These are phyloP conservation scores for Lasioglossum malachurum DNA, from an alignment of 2,888 invertebrate species.

Conservation along the genomic window DNA sequence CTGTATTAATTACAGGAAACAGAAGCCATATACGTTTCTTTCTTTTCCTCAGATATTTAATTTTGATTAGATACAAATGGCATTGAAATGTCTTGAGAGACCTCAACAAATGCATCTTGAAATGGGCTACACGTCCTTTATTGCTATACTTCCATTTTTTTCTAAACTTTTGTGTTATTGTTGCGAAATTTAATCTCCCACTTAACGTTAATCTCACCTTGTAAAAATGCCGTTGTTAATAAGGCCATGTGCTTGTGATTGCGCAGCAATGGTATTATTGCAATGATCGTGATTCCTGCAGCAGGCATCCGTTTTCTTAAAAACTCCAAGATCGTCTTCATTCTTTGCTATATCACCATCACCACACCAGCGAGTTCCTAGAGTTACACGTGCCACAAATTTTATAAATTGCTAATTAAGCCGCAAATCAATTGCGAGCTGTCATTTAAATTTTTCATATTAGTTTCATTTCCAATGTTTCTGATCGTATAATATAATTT, in stretches of 20 bases:
- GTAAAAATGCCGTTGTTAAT: conserved; percentile 89
- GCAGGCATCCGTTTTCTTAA: conserved; percentile 89
- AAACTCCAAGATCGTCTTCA: conserved; percentile 88
- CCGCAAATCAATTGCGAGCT: background rate
- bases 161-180: background rate
- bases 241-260: conserved; percentile 87
- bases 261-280: conserved; percentile 87
- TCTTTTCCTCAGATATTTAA: too few species aligned
- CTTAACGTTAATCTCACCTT: conserved; percentile 83
- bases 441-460: background rate
- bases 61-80: too few species aligned
- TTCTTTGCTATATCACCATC: conserved; percentile 88
- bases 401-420: background rate
- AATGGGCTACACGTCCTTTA: too few species aligned
- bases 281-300: conserved; percentile 91
- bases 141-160: background rate
- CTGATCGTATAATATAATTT: background rate
- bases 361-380: conserved; percentile 92
- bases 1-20: too few species aligned
- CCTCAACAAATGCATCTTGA: too few species aligned
- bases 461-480: too few species aligned
- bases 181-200: background rate
- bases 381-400: background rate
- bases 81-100: background rate
- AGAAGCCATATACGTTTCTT: too few species aligned